phyloP scores from a whole-genome alignment of 2,113 vertebrate genomes.

The Cyprinodon variegatus region DNA sequence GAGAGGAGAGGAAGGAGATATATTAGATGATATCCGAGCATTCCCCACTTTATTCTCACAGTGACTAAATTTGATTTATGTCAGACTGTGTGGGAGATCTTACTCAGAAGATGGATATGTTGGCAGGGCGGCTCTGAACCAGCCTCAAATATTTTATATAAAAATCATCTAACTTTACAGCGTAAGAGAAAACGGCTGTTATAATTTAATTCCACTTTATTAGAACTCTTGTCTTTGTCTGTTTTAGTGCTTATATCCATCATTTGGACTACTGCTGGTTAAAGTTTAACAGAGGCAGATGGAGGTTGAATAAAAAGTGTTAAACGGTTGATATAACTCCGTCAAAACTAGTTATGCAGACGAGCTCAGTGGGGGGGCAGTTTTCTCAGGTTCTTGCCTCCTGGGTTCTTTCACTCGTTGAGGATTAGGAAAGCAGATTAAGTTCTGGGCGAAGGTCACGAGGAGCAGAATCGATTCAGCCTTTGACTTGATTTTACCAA shows the following conservation, averaged over 20 bases:
- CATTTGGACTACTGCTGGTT: constrained; percentile 4
- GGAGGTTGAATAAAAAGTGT: neutral
- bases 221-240: neutral
- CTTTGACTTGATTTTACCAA: neutral
- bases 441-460: neutral
- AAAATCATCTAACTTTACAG: constrained; percentile 16
- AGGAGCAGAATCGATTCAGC: too few relatives aligned
- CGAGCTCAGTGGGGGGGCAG: neutral
- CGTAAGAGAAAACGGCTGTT: neutral
- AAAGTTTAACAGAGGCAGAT: neutral
- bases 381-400: neutral
- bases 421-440: neutral
- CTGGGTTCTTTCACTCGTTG: neutral
- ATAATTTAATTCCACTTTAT: constrained; percentile 5
- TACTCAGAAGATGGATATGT: constrained; percentile 31
- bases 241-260: constrained; percentile 1
- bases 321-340: neutral
- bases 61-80: constrained; percentile 40
- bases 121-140: constrained; percentile 9
- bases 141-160: neutral
- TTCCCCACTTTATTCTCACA: constrained; percentile 51
- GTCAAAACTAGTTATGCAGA: neutral
- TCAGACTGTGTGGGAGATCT: constrained; percentile 46
- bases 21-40: constrained; percentile 51
- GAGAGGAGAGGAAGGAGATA: constrained; percentile 24